Evolutionary conservation across 2,888 invertebrate species (phyloP).

Genomic region (Tetramorium bicarinatum): DNA sequence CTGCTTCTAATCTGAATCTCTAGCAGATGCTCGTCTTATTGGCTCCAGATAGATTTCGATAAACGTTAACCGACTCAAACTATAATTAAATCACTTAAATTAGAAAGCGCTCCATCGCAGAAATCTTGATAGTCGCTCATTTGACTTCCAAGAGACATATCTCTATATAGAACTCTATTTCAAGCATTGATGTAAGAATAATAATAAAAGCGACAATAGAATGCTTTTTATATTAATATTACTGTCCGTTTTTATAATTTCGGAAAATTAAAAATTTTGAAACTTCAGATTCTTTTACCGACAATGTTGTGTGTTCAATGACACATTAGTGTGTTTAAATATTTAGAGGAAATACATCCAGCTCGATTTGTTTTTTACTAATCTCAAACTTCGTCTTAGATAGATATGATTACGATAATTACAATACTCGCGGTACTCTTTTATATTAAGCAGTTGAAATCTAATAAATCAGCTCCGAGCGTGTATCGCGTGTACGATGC

Average conservation of each 20-base stretch:
- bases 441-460: not conserved
- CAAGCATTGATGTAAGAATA: not conserved
- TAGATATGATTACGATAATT: not conserved
- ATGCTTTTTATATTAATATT: too few relatives aligned
- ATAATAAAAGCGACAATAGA: not conserved
- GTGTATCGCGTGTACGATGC: not conserved
- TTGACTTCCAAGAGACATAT: conserved; percentile 4
- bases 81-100: conserved; percentile 27
- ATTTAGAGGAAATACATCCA: not conserved
- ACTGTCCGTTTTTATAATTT: not conserved
- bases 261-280: not conserved
- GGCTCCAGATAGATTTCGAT: conserved; percentile 1
- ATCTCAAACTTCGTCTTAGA: not conserved
- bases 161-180: not conserved
- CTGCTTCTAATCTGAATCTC: conserved; percentile 58
- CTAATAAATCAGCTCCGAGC: conserved; percentile 15
- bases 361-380: not conserved
- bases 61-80: not conserved
- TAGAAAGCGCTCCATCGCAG: not conserved
- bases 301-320: too few relatives aligned
- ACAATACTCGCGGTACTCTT: not conserved
- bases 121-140: conserved; percentile 11
- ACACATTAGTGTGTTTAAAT: not conserved
- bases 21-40: conserved; percentile 62
- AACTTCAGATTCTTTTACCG: not conserved